Conservation (phyloP, 2,888 invertebrate genomes). For the Coenonympha glycerion region DNA sequence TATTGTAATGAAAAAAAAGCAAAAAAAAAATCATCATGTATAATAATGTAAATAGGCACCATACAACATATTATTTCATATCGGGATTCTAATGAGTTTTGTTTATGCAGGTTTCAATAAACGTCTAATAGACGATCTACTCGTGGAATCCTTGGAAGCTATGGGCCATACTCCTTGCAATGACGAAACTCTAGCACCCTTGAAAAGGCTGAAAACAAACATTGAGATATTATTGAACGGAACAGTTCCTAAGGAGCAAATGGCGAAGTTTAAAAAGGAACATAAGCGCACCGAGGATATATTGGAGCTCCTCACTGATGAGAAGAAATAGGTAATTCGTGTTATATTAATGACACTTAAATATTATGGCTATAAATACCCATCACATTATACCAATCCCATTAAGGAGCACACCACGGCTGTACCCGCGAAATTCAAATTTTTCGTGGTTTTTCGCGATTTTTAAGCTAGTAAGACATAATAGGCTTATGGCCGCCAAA, state of each 20-base stretch:
- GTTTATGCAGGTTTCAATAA: slow-evolving; percentile 74
- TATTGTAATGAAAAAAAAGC: no score
- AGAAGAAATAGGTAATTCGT: slow-evolving; percentile 40
- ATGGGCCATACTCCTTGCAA: slow-evolving; percentile 82
- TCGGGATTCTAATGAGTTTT: slow-evolving; percentile 27
- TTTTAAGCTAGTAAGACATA: no score
- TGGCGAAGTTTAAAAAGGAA: slow-evolving; percentile 84
- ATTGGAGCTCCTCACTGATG: slow-evolving; percentile 81
- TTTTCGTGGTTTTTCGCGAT: no score
- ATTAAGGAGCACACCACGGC: no score
- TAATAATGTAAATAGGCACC: no score
- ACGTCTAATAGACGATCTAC: slow-evolving; percentile 86
- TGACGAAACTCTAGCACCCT: slow-evolving; percentile 72
- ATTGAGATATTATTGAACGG: slow-evolving; percentile 86
- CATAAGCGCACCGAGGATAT: slow-evolving; percentile 86
- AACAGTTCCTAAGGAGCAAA: slow-evolving; percentile 86
- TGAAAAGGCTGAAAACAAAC: slow-evolving; percentile 82
- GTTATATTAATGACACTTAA: neutral
- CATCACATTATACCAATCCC: neutral
- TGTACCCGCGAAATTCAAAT: no score
- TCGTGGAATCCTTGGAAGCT: slow-evolving; percentile 84
- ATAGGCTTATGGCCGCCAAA: no score
- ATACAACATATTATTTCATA: neutral
- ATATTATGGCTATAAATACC: neutral
- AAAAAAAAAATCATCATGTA: no score